Base-by-base conservation (phyloP, 2,113 vertebrate species). In the Rhinoderma darwinii region DNA sequence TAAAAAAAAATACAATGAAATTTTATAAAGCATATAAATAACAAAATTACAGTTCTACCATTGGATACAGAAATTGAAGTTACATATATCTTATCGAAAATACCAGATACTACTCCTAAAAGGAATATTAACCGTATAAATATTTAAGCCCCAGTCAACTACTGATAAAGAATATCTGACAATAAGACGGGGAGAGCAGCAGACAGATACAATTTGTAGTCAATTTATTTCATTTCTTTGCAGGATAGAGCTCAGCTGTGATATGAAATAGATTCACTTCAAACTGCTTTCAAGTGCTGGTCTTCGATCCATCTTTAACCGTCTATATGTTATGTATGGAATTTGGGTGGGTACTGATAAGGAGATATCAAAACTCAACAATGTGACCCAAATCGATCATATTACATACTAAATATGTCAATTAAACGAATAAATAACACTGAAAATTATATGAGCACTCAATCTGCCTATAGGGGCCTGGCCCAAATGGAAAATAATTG, bases 191-290 rank as follows among this genome's bases (percentile, higher is more conserved):
- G 25, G 10, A 56, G 77, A 80, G 11, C 10, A 32, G 77, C 50
- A 35, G 32, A 39, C 51, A 59, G 35, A 59, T 80, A 27, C 32
- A 37, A 39, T 80, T 56, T 80, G 77, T 59, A 39, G 50, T 25
- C 51, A 80, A 54, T 54, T 54, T 80, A 56, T 56, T 80, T 41
- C 20, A 78, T 54, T 54, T 78, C 47, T 8, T 20, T 54, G 47
- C 75, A 35, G 30, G 37, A 44, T 30, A 79, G 50, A 80, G 77
- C 77, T 56, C 77, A 39, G 77, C 77, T 80, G 51, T 80, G 51
- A 59, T 59, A 80, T 59, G 35, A 59, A 80, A 80, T 59, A 22
- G 32, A 59, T 59, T 80, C 77, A 56, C 77, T 80, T 80, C 32
- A 80, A 80, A n/a, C 39, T 59, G 8, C 50, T 59, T 56, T 30